Evolutionary conservation across 2,888 invertebrate species (phyloP).

Genomic region (Tetanocera ferruginea): DNA sequence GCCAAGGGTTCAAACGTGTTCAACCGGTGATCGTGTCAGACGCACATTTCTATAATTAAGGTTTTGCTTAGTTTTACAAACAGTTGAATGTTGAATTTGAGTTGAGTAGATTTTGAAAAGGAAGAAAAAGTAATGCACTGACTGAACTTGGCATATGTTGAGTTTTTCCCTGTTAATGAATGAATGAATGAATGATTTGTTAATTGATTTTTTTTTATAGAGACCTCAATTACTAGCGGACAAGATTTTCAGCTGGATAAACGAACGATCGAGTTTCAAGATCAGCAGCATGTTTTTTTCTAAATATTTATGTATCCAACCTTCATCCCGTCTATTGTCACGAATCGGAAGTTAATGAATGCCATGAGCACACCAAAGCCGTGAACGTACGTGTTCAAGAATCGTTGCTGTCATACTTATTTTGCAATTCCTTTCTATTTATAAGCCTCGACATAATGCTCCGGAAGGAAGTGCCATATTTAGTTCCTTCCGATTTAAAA

Average conservation of each 20-base stretch:
- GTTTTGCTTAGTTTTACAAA: not conserved
- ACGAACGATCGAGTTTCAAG: too few relatives aligned
- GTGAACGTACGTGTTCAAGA: not conserved
- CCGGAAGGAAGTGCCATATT: slow-evolving; percentile 30
- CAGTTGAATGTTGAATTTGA: not conserved
- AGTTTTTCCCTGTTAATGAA: not conserved
- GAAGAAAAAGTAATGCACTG: too few relatives aligned
- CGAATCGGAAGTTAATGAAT: not conserved
- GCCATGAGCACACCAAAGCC: not conserved
- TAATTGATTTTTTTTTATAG: not conserved
- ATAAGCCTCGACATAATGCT: not conserved
- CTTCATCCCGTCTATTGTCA: not conserved
- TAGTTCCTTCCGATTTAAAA: slow-evolving; percentile 19
- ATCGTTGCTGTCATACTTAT: not conserved
- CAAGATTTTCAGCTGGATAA: too few relatives aligned
- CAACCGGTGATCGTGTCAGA: not conserved
- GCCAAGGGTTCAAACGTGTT: not conserved
- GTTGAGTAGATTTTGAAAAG: too few relatives aligned
- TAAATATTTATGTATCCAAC: not conserved
- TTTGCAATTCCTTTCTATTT: not conserved
- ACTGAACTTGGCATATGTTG: not conserved
- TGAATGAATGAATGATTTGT: not conserved
- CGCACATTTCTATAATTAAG: not conserved
- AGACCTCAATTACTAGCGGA: not conserved
- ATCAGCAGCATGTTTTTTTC: not conserved